phyloP scores from a whole-genome alignment of 2,888 invertebrate species.

The Hoplodrina blanda region DNA sequence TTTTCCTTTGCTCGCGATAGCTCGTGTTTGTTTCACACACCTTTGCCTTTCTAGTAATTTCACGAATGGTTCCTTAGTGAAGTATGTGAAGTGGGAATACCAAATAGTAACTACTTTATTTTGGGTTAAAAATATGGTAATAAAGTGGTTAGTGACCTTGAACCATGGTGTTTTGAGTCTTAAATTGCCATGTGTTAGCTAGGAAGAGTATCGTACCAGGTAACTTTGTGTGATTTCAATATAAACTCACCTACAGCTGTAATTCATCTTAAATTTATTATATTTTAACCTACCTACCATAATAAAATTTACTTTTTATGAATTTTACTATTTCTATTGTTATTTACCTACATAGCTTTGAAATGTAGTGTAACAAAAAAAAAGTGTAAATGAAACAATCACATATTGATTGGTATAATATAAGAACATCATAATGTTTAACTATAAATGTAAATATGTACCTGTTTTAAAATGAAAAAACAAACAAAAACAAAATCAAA shows the following conservation, averaged over 20 bases:
- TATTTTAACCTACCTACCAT: background rate
- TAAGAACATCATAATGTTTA: background rate
- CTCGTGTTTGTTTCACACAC: slow-evolving; percentile 40
- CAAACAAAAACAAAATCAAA: background rate
- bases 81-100: background rate
- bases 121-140: background rate
- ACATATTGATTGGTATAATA: background rate
- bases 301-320: no score
- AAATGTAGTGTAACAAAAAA: background rate
- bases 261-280: background rate
- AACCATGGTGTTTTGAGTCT: slow-evolving; percentile 38
- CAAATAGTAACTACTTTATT: slow-evolving; percentile 4
- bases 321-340: background rate
- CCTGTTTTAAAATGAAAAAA: background rate
- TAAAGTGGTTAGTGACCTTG: slow-evolving; percentile 55
- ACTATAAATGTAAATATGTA: background rate
- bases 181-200: slow-evolving; percentile 46
- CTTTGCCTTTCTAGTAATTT: slow-evolving; percentile 33
- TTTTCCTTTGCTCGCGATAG: slow-evolving; percentile 43
- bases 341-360: background rate
- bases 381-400: background rate
- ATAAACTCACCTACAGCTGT: background rate
- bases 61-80: background rate
- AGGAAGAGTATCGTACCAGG: slow-evolving; percentile 15
- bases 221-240: slow-evolving; percentile 5